phyloP scores from a whole-genome alignment of 2,888 invertebrate genomes.

The Rhogogaster chlorosoma region DNA sequence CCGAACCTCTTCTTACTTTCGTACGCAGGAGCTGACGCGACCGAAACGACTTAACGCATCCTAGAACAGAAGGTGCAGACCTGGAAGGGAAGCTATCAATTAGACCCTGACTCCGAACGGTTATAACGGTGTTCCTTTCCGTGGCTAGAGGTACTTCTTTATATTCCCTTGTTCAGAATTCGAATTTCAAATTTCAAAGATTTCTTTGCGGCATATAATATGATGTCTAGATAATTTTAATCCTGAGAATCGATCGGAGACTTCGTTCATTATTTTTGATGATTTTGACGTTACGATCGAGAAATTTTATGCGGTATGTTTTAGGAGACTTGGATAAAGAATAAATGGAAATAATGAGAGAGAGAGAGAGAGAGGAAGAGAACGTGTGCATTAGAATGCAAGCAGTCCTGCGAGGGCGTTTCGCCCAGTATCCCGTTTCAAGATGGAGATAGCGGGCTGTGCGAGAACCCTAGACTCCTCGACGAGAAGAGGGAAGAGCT shows the following conservation, averaged over 20 bases:
- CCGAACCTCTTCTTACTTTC: neutral
- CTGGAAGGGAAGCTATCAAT: conserved; percentile 45
- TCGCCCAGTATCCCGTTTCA: conserved; percentile 73
- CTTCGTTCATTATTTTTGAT: neutral
- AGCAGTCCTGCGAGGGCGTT: conserved; percentile 67
- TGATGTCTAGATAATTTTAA: neutral
- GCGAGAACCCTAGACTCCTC: conserved; percentile 52
- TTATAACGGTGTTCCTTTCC: conserved; percentile 18
- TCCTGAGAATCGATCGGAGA: neutral
- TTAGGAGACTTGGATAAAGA: neutral
- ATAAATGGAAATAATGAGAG: neutral
- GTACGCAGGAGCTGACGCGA: conserved; percentile 35
- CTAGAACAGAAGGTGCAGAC: conserved; percentile 10
- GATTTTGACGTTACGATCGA: neutral
- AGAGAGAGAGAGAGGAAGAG: neutral
- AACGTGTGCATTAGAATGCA: conserved; percentile 70
- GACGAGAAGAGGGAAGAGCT: conserved; percentile 57
- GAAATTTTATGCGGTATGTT: neutral
- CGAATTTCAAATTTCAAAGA: neutral
- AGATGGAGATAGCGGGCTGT: conserved; percentile 72
- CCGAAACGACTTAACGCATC: conserved; percentile 9
- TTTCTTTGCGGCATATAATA: neutral
- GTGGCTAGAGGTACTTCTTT: neutral
- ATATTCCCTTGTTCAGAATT: neutral
- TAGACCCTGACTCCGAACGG: conserved; percentile 15